Base-by-base conservation (phyloP, 2,113 vertebrate species). In the Calypte anna region DNA sequence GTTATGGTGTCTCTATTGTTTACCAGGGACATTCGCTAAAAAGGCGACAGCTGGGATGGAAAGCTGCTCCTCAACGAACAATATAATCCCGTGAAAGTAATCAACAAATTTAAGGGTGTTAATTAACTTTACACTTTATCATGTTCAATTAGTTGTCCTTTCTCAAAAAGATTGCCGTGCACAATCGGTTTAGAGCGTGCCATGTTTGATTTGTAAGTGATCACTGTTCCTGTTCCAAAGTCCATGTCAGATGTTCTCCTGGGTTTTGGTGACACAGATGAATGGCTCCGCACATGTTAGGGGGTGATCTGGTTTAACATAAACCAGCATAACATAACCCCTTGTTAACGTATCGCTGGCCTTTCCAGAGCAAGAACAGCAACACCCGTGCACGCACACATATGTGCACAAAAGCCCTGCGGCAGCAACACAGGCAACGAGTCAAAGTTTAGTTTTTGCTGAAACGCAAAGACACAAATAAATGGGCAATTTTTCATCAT, bases 121-220 rank as follows among this genome's bases (percentile, higher is more conserved):
- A 99, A 99, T 99, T 99, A 99, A 99, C 99, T 99, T 99, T 99
- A 99, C 99, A 99, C 99, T 99, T 99, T 99, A 99, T 99, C 99
- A 99, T 99, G 99, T 99, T 99, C 99, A 99, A 99, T 99, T 99
- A 99, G 98, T 98, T 97, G 96, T 98, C 98, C 98, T 98, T 98
- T 98, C 98, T 98, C 94, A 80, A 97, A 98, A 98, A 98, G 98
- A 98, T 98, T 98, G 98, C 98, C 98, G 92, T 98, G 98, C 97
- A 98, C 98, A 98, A 98, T 98, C 97, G 97, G 98, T 98, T 98
- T 98, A 98, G 97, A 98, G 98, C 98, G 94, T 98, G 98, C 98
- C 98, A 98, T 98, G 98, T 98, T 98, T 98, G 98, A 98, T 98
- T 98, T 99, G 98, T 98, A 99, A 98, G 98, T 98, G 98, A 98